Conservation (phyloP, 2,888 invertebrate species). For the Hoplodrina blanda region DNA sequence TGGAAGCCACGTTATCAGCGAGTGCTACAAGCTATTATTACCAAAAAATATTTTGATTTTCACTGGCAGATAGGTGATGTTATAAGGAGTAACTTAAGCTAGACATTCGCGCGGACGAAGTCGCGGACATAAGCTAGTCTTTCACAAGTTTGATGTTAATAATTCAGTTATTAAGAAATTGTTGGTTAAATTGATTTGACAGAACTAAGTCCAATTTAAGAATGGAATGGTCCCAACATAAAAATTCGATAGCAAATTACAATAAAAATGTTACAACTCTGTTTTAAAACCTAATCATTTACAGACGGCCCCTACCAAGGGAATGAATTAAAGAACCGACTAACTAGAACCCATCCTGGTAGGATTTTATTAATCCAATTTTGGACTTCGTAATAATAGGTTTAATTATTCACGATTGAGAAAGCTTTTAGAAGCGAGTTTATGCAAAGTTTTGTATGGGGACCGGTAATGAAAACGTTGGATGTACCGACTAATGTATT, state of each 20-base stretch:
- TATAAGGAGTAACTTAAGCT: no score
- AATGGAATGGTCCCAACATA: slow-evolving; percentile 12
- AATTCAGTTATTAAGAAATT: no score
- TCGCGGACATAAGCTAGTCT: background rate
- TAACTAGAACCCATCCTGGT: slow-evolving; percentile 65
- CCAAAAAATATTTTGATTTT: no score
- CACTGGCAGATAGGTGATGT: no score
- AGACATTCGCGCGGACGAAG: no score
- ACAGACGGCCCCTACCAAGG: slow-evolving; percentile 53
- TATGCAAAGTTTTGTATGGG: slow-evolving; percentile 79
- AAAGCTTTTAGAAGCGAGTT: slow-evolving; percentile 80
- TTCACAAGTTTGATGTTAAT: background rate
- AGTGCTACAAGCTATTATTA: no score
- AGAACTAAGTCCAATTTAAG: background rate
- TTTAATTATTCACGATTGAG: slow-evolving; percentile 86
- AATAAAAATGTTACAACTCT: slow-evolving; percentile 38
- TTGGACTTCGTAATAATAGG: slow-evolving; percentile 81
- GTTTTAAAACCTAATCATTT: slow-evolving; percentile 58
- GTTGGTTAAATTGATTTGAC: background rate
- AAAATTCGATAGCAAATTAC: slow-evolving; percentile 30
- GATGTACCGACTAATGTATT: slow-evolving; percentile 66
- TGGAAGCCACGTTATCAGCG: no score
- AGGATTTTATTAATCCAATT: slow-evolving; percentile 83
- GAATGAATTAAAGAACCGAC: slow-evolving; percentile 69
- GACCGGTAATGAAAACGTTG: slow-evolving; percentile 79